Conservation (phyloP, 92 coral and sea anemone genomes). For the Bergia sp. region DNA sequence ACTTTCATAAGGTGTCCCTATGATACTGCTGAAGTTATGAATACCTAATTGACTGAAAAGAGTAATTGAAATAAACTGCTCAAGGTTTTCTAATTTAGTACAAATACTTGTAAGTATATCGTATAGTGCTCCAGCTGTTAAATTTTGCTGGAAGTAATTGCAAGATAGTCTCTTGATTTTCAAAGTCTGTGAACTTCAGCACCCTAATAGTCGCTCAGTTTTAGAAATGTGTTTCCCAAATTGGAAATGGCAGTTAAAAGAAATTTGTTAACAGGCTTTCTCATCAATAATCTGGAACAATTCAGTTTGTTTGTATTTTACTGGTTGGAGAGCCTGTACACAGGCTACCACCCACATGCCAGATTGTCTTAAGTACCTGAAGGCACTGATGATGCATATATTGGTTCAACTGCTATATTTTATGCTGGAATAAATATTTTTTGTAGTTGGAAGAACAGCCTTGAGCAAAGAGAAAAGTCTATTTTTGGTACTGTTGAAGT, state of each 20-base stretch:
- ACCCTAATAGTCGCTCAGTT: background rate
- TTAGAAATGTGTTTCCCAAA: background rate
- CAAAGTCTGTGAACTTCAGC: background rate
- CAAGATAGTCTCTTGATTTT: background rate
- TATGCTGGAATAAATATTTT: slow-evolving; percentile 5
- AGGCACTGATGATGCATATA: background rate
- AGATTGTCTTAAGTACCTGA: background rate
- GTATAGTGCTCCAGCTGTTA: background rate
- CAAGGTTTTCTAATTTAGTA: background rate
- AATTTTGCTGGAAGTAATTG: background rate
- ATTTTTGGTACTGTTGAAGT: slow-evolving; percentile 23
- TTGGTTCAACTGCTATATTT: background rate
- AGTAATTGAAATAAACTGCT: background rate
- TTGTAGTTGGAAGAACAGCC: background rate
- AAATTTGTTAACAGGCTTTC: background rate
- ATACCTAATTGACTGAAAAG: slow-evolving; percentile 1
- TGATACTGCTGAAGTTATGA: background rate
- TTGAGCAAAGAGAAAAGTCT: background rate
- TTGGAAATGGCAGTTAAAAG: background rate
- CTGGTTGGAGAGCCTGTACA: too few relatives aligned
- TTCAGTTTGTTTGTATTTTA: too few relatives aligned
- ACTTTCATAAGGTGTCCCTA: background rate
- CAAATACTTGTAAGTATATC: background rate
- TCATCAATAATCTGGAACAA: too few relatives aligned
- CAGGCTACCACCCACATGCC: too few relatives aligned